Evolutionary conservation across 2,888 invertebrate species (phyloP).

Genomic region (Aethes cnicana): DNA sequence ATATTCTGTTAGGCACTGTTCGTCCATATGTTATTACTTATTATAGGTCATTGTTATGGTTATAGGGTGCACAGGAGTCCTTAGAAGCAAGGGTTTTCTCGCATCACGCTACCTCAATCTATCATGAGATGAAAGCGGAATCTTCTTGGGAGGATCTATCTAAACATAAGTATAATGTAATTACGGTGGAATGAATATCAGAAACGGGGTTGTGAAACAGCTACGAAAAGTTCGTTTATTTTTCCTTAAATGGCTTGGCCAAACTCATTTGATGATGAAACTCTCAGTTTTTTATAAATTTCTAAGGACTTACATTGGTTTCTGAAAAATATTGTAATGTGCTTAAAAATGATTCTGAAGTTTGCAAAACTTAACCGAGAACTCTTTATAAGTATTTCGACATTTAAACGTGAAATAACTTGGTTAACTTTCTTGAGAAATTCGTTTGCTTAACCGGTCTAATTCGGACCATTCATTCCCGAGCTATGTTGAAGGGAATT

Average conservation of each 20-base stretch:
- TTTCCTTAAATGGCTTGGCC: too few relatives aligned
- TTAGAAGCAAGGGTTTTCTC: conserved; percentile 50
- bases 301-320: neutral
- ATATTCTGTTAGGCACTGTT: too few relatives aligned
- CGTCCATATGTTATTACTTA: too few relatives aligned
- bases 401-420: conserved; percentile 8
- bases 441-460: conserved; percentile 20
- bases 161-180: neutral
- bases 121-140: conserved; percentile 50
- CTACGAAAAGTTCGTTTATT: too few relatives aligned
- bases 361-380: neutral
- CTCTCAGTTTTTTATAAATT: too few relatives aligned
- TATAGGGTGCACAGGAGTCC: conserved; percentile 10
- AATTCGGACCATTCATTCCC: conserved; percentile 14
- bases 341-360: neutral
- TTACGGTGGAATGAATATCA: neutral
- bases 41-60: too few relatives aligned
- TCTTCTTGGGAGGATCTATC: conserved; percentile 4
- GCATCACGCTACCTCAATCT: conserved; percentile 61
- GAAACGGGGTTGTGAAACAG: too few relatives aligned
- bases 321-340: neutral
- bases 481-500: conserved; percentile 12
- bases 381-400: neutral
- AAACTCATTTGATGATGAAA: too few relatives aligned
- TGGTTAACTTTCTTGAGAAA: conserved; percentile 13